Percentiles rank a stretch among this genome's conserved stretches.
Conservation (phyloP, 2,888 invertebrate species). For the Crepidodera aurea region DNA sequence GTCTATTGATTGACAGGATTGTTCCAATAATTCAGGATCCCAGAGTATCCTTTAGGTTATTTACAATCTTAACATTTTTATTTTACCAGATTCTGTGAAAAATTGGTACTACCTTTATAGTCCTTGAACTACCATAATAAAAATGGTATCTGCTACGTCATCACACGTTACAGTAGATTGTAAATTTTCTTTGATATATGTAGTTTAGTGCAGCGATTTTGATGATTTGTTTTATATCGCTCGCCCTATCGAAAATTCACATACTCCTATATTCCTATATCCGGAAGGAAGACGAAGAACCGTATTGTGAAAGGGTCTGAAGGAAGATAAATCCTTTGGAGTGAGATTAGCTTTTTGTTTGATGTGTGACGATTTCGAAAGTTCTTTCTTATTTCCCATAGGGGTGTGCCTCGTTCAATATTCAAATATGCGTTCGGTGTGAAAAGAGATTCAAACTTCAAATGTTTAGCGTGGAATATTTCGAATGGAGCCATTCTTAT, state of each 20-base stretch:
- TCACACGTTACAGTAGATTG: no score
- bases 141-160: no score
- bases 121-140: no score
- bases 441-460: slow-evolving; percentile 53
- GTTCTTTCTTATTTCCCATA: slow-evolving; percentile 50
- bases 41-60: no score
- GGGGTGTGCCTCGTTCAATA: slow-evolving; percentile 51
- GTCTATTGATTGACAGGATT: not conserved
- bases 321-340: slow-evolving; percentile 39
- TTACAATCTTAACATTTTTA: no score
- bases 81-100: no score
- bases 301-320: slow-evolving; percentile 38
- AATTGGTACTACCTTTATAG: no score
- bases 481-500: slow-evolving; percentile 57
- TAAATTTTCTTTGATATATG: no score
- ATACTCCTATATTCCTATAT: slow-evolving; percentile 16
- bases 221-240: not conserved
- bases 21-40: no score
- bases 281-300: slow-evolving; percentile 33
- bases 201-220: no score
- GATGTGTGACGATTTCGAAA: slow-evolving; percentile 42
- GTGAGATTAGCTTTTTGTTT: slow-evolving; percentile 42
- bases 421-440: slow-evolving; percentile 53
- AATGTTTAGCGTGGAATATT: slow-evolving; percentile 55
- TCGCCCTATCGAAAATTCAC: not conserved